Base-by-base conservation (phyloP, 2,888 invertebrate species). In the Odontocolon sp. region DNA sequence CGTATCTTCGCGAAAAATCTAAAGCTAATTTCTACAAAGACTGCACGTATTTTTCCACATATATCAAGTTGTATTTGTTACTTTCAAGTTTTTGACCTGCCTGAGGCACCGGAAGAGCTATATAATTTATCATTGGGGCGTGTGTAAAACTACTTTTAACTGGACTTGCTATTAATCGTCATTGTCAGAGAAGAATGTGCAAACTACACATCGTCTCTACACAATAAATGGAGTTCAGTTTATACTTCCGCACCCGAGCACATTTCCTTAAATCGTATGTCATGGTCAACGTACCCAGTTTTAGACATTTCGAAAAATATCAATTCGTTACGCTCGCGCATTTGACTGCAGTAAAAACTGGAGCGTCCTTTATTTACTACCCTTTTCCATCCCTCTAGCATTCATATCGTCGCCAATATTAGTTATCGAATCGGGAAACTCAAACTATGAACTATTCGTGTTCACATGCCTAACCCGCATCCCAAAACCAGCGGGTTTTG, bases 151-250 rank as follows among this genome's bases (percentile, higher is more conserved):
- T 14, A 6, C 26, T 21, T 8, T 23, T 36, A 8, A 26, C 45
- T 23, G n/a, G n/a, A n/a, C n/a, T n/a, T n/a, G n/a, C n/a, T n/a
- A 69, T 69, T 59, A 69, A 61, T 69, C 59, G 57, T 61, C 47
- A 50, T 69, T 23, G 69, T 33, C 16, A 31, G 23, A 33, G 9
- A 18, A 26, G 42, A 57, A 61, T 36, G 38, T 5, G 16, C 6
- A 69, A 57, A 38, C 40, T 38, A 38, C 47, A 18, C 26, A 28
- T 23, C 16, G 45, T 18, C n/a, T n/a, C n/a, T 45, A n/a, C 23
- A 45, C 18, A 45, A n/a, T 21, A 21, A n/a, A 45, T 45, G n/a
- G 9, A 45, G 21, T 45, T 23, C 5, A 21, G 1, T 23, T 2
- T 14, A 5, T n/a, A 40, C 38, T 76, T 71, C 66, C 26, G 8